Percentiles rank a stretch among this genome's conserved stretches.
Conservation (phyloP, 2,888 invertebrate genomes). For the Anoplius nigerrimus region DNA sequence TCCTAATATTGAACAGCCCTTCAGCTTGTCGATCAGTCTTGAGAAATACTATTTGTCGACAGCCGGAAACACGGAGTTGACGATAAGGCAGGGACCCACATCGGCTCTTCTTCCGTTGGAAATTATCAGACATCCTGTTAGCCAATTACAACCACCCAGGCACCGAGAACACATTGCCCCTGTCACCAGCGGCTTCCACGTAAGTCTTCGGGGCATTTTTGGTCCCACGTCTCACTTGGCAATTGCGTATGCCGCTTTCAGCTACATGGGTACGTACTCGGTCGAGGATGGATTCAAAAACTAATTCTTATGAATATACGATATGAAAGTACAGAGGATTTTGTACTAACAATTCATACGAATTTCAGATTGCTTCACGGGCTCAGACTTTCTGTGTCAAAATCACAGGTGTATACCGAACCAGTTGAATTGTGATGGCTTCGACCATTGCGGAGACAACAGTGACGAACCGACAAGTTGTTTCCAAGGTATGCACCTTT, state of each 20-base stretch:
- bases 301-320: too few species aligned
- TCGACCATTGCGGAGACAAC: constrained; percentile 86
- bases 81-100: constrained; percentile 82
- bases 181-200: constrained; percentile 82
- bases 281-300: neutral
- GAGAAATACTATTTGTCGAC: neutral
- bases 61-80: constrained; percentile 80
- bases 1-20: too few species aligned
- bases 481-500: constrained; percentile 72
- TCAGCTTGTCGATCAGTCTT: too few species aligned
- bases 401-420: constrained; percentile 84
- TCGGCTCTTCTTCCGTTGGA: constrained; percentile 80
- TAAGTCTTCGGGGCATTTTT: constrained; percentile 82
- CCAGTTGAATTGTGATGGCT: constrained; percentile 83
- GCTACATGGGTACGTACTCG: constrained; percentile 79
- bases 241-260: constrained; percentile 83
- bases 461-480: constrained; percentile 83
- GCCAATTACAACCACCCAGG: constrained; percentile 65
- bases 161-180: constrained; percentile 80
- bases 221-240: constrained; percentile 80
- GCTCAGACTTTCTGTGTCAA: constrained; percentile 82
- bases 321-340: neutral
- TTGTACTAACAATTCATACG: neutral
- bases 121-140: constrained; percentile 78
- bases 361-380: constrained; percentile 80